Percentiles rank a stretch among this genome's conserved stretches.
These are phyloP conservation scores for Resseliella maxima DNA, from an alignment of 2,888 invertebrate species.

Conservation along the genomic window DNA sequence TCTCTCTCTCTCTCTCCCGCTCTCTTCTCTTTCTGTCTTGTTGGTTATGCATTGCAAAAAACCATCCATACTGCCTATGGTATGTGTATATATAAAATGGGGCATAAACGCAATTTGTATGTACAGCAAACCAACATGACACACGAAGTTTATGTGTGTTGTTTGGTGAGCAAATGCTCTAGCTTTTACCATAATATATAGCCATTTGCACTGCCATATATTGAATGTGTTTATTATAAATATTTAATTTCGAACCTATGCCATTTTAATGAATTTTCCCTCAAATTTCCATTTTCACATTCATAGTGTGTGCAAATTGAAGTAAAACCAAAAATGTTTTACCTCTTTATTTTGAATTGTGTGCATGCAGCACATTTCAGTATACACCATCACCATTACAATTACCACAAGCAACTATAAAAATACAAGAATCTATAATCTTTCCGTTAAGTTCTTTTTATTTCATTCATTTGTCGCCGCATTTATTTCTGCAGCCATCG, in stretches of 20 bases:
- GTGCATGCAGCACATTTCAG: not conserved
- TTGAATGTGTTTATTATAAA: not conserved
- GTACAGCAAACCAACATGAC: not conserved
- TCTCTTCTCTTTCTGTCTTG: no score
- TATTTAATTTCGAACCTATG: slow-evolving; percentile 31
- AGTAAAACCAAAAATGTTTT: not conserved
- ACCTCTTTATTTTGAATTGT: not conserved
- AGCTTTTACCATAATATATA: not conserved
- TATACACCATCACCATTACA: not conserved
- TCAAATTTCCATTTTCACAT: not conserved
- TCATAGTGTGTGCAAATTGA: not conserved
- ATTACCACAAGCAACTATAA: not conserved
- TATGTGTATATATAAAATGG: not conserved
- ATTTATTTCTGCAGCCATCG: not conserved
- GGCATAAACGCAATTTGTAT: not conserved
- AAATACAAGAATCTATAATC: no score
- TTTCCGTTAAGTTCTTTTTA: not conserved
- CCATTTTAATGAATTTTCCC: not conserved
- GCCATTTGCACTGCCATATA: not conserved
- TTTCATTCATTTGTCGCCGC: not conserved
- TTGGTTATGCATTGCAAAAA: no score
- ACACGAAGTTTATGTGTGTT: not conserved
- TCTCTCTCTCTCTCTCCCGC: no score
- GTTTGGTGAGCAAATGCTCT: not conserved
- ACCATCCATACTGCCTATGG: no score